Conservation (phyloP, 2,888 invertebrate species). For the Nineta flava region DNA sequence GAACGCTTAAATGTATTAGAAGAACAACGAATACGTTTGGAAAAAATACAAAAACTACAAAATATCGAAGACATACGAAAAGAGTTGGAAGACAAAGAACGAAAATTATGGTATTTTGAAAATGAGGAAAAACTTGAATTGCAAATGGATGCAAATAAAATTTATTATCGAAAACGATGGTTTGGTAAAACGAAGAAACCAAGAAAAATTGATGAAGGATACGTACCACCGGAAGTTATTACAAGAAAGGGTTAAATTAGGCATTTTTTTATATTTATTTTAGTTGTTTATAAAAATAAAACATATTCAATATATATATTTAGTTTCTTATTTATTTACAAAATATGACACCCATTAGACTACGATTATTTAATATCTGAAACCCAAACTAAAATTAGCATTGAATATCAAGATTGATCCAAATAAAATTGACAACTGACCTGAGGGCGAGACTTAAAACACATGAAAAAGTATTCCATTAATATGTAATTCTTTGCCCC, state of each 20-base stretch:
- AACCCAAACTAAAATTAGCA: no score
- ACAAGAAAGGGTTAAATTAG: conserved; percentile 1
- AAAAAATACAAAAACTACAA: conserved; percentile 28
- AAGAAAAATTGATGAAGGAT: conserved; percentile 38
- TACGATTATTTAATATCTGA: no score
- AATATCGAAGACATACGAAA: conserved; percentile 43
- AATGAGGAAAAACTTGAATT: conserved; percentile 61
- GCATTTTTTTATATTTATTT: background rate
- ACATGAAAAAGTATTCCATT: no score
- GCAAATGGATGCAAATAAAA: conserved; percentile 43
- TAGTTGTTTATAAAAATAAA: background rate
- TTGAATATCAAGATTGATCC: no score
- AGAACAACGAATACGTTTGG: conserved; percentile 37
- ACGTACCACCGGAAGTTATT: conserved; percentile 53
- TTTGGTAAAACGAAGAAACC: conserved; percentile 32
- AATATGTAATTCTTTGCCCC: no score
- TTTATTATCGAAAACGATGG: conserved; percentile 27
- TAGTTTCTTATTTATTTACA: no score
- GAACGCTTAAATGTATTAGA: conserved; percentile 38
- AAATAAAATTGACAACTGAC: no score
- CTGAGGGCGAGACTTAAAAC: no score
- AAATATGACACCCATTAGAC: no score
- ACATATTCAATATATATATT: no score
- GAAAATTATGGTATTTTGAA: conserved; percentile 44
- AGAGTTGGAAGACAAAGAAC: conserved; percentile 41